Conservation (phyloP, 2,797 vertebrate species). For the Mormyrops attenuatus region DNA sequence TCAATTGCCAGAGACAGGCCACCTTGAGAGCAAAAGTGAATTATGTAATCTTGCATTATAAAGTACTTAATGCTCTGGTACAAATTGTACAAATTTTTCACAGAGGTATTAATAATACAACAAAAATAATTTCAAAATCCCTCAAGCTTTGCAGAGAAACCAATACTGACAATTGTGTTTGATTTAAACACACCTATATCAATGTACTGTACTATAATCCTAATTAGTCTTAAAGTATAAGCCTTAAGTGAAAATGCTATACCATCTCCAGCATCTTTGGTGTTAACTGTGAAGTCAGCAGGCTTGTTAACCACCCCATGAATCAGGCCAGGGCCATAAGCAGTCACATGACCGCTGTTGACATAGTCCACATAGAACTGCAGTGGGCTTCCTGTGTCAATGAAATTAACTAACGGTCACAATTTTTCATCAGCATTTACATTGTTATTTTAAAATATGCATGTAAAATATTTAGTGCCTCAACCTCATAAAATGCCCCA, state of each 20-base stretch:
- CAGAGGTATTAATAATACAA: not conserved
- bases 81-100: not conserved
- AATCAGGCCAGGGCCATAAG: conserved; percentile 64
- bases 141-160: not conserved
- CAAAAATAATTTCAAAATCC: not conserved
- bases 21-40: conserved; percentile 39
- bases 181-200: not conserved
- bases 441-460: not conserved
- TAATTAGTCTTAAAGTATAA: not conserved
- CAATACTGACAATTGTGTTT: not conserved
- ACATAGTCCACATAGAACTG: conserved; percentile 68
- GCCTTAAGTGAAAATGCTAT: not conserved
- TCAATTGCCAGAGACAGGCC: conserved; percentile 67
- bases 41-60: not conserved
- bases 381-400: conserved; percentile 58
- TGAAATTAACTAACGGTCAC: not conserved
- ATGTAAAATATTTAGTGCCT: not conserved
- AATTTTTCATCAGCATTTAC: not conserved
- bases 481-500: not conserved
- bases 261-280: conserved; percentile 66
- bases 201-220: not conserved
- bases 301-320: conserved; percentile 64
- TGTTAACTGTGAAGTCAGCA: conserved; percentile 63
- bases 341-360: conserved; percentile 62
- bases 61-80: not conserved